Conservation (phyloP, 64 coral and sea anemone genomes). For the Montipora sp. region DNA sequence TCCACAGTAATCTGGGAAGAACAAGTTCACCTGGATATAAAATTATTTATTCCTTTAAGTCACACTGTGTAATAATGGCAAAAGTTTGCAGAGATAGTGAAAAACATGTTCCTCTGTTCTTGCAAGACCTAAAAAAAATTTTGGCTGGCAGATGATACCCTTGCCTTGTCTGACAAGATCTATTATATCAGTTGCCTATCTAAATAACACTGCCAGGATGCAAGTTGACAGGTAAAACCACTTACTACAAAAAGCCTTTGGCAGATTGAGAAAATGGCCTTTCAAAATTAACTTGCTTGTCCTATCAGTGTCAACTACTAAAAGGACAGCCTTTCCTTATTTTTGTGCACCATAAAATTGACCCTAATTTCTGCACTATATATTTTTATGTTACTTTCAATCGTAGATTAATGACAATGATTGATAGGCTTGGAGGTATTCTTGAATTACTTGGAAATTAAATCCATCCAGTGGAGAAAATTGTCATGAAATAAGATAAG, state of each 20-base stretch:
- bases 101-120: background rate
- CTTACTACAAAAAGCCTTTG: background rate
- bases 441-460: constrained; percentile 1
- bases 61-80: too few relatives aligned
- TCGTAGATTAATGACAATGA: background rate
- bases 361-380: too few relatives aligned
- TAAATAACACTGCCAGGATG: background rate
- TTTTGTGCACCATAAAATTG: too few relatives aligned
- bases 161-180: background rate
- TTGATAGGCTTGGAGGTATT: background rate
- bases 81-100: too few relatives aligned
- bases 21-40: too few relatives aligned
- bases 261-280: background rate
- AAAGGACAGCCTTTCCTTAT: too few relatives aligned
- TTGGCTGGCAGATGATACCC: too few relatives aligned
- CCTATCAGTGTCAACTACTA: too few relatives aligned
- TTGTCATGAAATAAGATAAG: too few relatives aligned
- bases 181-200: background rate
- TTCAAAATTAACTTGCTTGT: background rate
- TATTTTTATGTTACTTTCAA: too few relatives aligned
- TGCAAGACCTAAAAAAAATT: background rate
- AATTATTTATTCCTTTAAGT: too few relatives aligned
- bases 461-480: background rate
- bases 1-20: too few relatives aligned
- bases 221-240: background rate